Percentiles rank a stretch among this genome's conserved stretches.
Evolutionary conservation across 1,140 invertebrate species (phyloP).

Genomic region (Leptinotarsa undecemlineata): DNA sequence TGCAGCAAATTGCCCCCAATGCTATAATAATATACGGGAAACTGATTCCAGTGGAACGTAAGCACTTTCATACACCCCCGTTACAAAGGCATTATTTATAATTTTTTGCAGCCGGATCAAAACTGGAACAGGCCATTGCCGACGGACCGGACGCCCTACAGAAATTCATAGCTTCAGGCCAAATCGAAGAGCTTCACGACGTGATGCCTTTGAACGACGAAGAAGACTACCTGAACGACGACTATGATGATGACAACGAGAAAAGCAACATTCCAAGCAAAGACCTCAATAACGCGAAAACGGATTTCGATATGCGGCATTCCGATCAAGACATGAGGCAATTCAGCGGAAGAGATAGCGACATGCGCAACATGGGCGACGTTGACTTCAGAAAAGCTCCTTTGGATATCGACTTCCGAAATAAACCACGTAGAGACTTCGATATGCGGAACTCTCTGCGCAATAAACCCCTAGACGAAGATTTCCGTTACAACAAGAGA

Average conservation of each 20-base stretch:
- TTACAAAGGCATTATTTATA: not conserved
- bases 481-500: slow-evolving; percentile 33
- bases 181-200: slow-evolving; percentile 76
- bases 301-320: slow-evolving; percentile 42
- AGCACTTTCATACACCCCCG: slow-evolving; percentile 41
- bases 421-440: slow-evolving; percentile 30
- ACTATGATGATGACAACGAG: slow-evolving; percentile 32
- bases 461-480: slow-evolving; percentile 16
- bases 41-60: slow-evolving; percentile 73
- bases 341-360: slow-evolving; percentile 37
- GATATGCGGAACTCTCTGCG: slow-evolving; percentile 31
- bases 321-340: slow-evolving; percentile 42
- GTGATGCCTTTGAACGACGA: slow-evolving; percentile 66
- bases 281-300: not conserved
- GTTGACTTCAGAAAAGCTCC: slow-evolving; percentile 36
- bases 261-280: slow-evolving; percentile 19
- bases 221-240: slow-evolving; percentile 61
- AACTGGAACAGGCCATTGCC: slow-evolving; percentile 71
- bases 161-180: slow-evolving; percentile 74
- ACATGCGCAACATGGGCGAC: slow-evolving; percentile 36
- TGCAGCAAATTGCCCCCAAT: slow-evolving; percentile 72
- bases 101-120: slow-evolving; percentile 65
- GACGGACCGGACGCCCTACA: slow-evolving; percentile 77
- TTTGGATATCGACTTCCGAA: slow-evolving; percentile 33
- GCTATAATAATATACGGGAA: slow-evolving; percentile 81